Evolutionary conservation across 2,797 vertebrate species (phyloP).

Genomic region (Anas capensis): DNA sequence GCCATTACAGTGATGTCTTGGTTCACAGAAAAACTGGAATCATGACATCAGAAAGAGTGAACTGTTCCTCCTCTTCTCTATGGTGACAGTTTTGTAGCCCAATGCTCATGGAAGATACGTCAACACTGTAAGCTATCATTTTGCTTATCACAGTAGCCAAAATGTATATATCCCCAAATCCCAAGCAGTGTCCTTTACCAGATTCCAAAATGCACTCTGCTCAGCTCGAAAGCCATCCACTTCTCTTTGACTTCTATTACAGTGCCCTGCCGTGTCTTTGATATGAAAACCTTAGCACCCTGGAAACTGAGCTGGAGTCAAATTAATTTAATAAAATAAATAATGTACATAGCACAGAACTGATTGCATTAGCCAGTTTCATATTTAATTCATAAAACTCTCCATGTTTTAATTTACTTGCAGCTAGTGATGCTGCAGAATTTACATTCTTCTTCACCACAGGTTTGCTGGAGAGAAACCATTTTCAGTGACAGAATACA

Average conservation of each 20-base stretch:
- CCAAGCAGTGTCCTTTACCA: background rate
- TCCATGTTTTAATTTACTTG: constrained; percentile 57
- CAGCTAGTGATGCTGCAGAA: constrained; percentile 17
- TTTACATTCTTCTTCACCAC: constrained; percentile 29
- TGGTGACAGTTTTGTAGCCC: background rate
- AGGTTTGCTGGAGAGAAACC: background rate
- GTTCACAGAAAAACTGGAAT: constrained; percentile 3
- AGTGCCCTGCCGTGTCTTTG: background rate
- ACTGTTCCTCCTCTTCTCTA: background rate
- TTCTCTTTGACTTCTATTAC: background rate
- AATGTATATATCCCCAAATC: background rate
- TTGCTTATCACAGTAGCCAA: background rate
- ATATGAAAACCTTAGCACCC: constrained; percentile 24
- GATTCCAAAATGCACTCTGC: background rate
- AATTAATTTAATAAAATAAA: constrained; percentile 70
- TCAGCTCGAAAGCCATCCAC: background rate
- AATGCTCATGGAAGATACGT: background rate
- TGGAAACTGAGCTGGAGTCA: constrained; percentile 36
- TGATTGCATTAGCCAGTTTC: constrained; percentile 57
- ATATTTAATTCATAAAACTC: constrained; percentile 68
- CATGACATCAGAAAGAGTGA: background rate
- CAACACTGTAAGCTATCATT: background rate
- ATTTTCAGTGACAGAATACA: background rate
- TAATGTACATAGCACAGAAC: constrained; percentile 38
- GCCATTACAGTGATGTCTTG: background rate